Evolutionary conservation across 1,140 invertebrate species (phyloP).

Genomic region (Limonius californicus): DNA sequence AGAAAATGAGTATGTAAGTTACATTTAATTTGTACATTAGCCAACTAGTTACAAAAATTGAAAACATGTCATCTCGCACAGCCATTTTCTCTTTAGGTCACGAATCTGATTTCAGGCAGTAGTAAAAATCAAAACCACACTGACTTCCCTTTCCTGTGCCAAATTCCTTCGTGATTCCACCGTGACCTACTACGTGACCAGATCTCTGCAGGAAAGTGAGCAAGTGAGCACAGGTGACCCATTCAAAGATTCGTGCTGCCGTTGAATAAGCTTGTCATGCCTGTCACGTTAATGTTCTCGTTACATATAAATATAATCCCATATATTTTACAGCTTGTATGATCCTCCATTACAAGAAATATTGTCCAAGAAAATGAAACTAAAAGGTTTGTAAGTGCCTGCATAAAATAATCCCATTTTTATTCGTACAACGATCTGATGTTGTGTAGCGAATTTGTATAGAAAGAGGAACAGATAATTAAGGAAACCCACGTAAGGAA

Average conservation of each 20-base stretch:
- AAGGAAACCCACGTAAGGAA: too few species aligned
- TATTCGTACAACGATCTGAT: too few species aligned
- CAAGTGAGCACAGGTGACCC: constrained; percentile 18
- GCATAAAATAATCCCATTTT: too few species aligned
- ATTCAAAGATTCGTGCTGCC: not conserved
- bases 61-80: too few species aligned
- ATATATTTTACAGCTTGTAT: not conserved
- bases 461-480: not conserved
- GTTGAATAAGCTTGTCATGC: too few species aligned
- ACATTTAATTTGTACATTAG: too few species aligned
- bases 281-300: not conserved
- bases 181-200: constrained; percentile 25
- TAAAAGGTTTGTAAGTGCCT: too few species aligned
- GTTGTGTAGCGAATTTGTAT: not conserved
- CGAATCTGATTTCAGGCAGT: constrained; percentile 13
- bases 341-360: not conserved
- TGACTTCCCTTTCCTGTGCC: constrained; percentile 22
- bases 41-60: too few species aligned
- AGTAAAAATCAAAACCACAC: constrained; percentile 20
- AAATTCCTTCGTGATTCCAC: constrained; percentile 10
- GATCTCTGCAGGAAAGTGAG: constrained; percentile 24
- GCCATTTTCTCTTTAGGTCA: constrained; percentile 1
- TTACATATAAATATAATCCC: constrained; percentile 1
- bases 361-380: too few species aligned
- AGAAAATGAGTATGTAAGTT: too few species aligned